Base-by-base conservation (phyloP, 2,888 invertebrate genomes). In the Epicampocera succincta region DNA sequence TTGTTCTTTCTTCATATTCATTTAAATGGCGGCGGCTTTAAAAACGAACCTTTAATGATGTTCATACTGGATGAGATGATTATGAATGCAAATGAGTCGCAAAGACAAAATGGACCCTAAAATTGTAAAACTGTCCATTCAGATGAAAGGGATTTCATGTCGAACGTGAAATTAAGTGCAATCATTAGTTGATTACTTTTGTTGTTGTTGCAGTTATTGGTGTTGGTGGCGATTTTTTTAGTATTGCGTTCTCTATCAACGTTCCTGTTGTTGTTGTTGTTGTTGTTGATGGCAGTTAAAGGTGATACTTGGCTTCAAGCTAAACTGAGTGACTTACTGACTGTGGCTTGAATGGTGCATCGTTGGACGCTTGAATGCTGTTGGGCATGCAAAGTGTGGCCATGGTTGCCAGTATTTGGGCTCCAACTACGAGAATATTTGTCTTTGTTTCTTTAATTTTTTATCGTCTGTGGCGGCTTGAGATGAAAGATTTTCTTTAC, bases 141-240 rank as follows among this genome's bases (percentile, higher is more conserved):
- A 85, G 85, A 86, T 86, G 87, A 87, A 87, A 87, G 87, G 87
- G 86, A 87, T 87, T 87, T 84, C 87, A 85, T 87, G 87, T 87
- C 86, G 85, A 86, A 86, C 85, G 85, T 85, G 86, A 85, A 85
- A 87, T 86, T 86, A 87, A 86, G 87, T 85, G 85, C 83, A 86
- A 85, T 86, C 86, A 87, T 86, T 87, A 86, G 85, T 84, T 85
- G 84, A 84, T 84, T 84, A 73, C 71, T 75, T 74, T 58, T 80
- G 80, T 69, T 69, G 61, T 2, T 54, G 44, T 25, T 68, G 17
- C 4, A 46, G 58, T 13, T 63, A 15, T 6, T 65, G 17, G 40
- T 60, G 48, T 38, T 42, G 25, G 66, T 42, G 79, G 13, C 29
- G 21, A 48, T 71, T 44, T 65, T 60, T 69, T 40, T 54, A 21